phyloP scores from a whole-genome alignment of 2,888 invertebrate species.

The Anorthoa munda region DNA sequence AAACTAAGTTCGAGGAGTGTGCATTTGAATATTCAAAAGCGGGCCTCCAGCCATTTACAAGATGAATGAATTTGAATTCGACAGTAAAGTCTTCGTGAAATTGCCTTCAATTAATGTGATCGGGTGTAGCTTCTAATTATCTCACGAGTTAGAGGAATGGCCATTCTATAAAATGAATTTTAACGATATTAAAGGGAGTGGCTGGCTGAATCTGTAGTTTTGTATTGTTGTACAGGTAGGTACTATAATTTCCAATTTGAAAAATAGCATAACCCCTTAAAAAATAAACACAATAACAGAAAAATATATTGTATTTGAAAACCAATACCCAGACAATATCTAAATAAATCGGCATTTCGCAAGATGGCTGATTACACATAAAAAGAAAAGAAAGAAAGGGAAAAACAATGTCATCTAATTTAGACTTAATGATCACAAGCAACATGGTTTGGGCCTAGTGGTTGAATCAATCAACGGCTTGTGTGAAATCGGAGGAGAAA shows the following conservation, averaged over 20 bases:
- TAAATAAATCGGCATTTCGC: background rate
- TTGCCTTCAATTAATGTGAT: slow-evolving; percentile 68
- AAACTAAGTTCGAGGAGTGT: slow-evolving; percentile 51
- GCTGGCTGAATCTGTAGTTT: no score
- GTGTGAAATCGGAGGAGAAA: slow-evolving; percentile 34
- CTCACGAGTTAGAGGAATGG: slow-evolving; percentile 44
- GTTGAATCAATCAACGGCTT: slow-evolving; percentile 50
- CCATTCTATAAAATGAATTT: slow-evolving; percentile 35
- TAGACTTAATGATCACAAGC: slow-evolving; percentile 40
- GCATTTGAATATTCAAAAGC: slow-evolving; percentile 73
- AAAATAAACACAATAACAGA: background rate
- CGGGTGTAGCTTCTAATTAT: slow-evolving; percentile 59
- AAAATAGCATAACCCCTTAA: background rate
- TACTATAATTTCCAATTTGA: background rate
- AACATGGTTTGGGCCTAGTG: slow-evolving; percentile 21
- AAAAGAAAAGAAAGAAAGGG: background rate
- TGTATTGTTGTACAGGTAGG: no score
- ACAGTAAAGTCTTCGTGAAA: slow-evolving; percentile 64
- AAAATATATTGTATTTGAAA: background rate
- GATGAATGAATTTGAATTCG: slow-evolving; percentile 69
- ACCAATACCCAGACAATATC: background rate
- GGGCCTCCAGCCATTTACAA: slow-evolving; percentile 65
- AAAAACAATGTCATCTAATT: slow-evolving; percentile 38
- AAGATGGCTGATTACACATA: background rate
- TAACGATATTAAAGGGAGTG: slow-evolving; percentile 29